Conservation (phyloP, 1,140 invertebrate genomes). For the Polypedilum vanderplanki region DNA sequence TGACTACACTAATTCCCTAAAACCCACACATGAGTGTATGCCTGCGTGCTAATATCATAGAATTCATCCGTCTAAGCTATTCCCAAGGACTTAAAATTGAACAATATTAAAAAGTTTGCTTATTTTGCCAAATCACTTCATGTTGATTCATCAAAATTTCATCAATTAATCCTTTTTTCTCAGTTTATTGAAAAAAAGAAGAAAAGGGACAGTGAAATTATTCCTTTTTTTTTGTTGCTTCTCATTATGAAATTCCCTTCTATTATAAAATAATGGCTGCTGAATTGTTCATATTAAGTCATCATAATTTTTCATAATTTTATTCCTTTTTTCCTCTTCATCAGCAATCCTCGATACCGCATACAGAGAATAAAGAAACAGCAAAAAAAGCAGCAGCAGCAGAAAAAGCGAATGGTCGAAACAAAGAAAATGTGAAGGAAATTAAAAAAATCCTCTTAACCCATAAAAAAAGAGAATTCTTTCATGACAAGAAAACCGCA, state of each 20-base stretch:
- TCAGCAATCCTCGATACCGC: background rate
- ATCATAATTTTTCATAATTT: constrained; percentile 14
- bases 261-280: background rate
- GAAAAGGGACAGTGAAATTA: background rate
- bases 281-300: constrained; percentile 15
- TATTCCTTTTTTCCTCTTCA: background rate
- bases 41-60: background rate
- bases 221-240: no score
- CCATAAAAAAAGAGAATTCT: background rate
- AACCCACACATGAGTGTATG: background rate
- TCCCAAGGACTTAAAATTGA: background rate
- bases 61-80: background rate
- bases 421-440: constrained; percentile 8
- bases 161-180: no score
- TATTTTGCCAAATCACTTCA: no score
- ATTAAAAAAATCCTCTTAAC: constrained; percentile 16
- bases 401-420: background rate
- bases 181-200: background rate
- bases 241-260: no score
- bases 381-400: background rate
- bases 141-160: no score
- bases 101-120: no score
- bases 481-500: constrained; percentile 12
- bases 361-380: background rate
- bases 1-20: background rate